Percentiles rank a stretch among this genome's conserved stretches.
phyloP scores from a whole-genome alignment of 2,797 vertebrate genomes.

The Sebastes matsubarae region DNA sequence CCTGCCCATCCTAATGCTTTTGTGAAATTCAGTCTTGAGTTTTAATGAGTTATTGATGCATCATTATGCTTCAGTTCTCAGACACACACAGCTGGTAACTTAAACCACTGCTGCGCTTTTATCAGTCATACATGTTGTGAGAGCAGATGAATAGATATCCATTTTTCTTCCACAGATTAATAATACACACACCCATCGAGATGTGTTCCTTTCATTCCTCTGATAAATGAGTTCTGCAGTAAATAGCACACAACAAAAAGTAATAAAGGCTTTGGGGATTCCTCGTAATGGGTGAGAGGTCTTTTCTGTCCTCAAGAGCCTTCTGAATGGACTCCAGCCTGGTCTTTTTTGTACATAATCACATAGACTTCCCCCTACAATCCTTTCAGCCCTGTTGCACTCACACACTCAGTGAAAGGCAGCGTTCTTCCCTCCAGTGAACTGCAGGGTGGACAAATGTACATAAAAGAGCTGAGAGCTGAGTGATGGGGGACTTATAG shows the following conservation, averaged over 20 bases:
- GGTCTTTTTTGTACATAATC: constrained; percentile 46
- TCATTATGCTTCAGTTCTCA: constrained; percentile 39
- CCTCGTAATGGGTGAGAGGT: constrained; percentile 55
- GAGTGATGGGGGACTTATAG: neutral
- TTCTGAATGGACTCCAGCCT: constrained; percentile 63
- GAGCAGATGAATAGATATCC: constrained; percentile 43
- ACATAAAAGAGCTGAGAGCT: constrained; percentile 2
- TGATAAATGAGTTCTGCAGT: constrained; percentile 56
- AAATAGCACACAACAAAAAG: constrained; percentile 38
- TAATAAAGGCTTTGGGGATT: constrained; percentile 44
- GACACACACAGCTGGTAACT: constrained; percentile 39
- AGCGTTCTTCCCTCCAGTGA: constrained; percentile 22
- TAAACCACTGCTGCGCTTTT: constrained; percentile 43
- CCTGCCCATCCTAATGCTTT: constrained; percentile 47
- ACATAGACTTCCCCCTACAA: constrained; percentile 40
- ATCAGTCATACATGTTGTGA: constrained; percentile 32
- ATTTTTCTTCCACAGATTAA: constrained; percentile 34
- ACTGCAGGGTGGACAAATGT: constrained; percentile 18
- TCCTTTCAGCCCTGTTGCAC: constrained; percentile 39
- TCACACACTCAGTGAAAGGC: constrained; percentile 37
- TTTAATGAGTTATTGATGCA: constrained; percentile 48
- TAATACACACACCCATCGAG: constrained; percentile 45
- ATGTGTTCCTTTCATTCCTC: constrained; percentile 43
- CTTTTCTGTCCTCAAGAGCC: constrained; percentile 62
- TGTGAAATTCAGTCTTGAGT: constrained; percentile 38